Base-by-base conservation (phyloP, 2,113 vertebrate species). In the Zeus faber region DNA sequence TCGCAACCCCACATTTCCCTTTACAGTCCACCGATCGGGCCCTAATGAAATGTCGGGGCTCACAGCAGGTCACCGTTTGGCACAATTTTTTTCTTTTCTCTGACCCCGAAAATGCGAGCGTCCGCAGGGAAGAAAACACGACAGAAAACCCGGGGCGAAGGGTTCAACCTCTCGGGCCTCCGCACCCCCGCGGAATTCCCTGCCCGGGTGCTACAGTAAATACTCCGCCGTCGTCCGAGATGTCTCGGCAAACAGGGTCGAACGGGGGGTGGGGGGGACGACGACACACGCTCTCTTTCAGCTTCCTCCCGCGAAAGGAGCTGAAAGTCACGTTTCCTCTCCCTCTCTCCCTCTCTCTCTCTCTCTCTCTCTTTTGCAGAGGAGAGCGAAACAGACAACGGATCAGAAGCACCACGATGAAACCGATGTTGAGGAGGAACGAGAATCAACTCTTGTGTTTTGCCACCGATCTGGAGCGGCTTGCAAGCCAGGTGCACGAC, bases 151-250 rank as follows among this genome's bases (percentile, higher is more conserved):
- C n/a, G n/a, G n/a, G n/a, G n/a, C n/a, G 62, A 41, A 56, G 18
- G 54, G 65, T 58, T 84, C 78, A 82, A 80, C 75, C 71, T 80
- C 79, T 89, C 87, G 76, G 63, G 79, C n/a, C n/a, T n/a, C 65
- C 62, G 81, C 82, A 88, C 77, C 84, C 77, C 84, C 88, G 88
- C 77, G 89, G 86, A 91, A 88, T 89, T 93, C 88, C 68, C 88
- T 77, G 87, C 86, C 77, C 88, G 88, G 85, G 88, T 90, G 91
- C 87, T 89, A 89, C 85, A 87, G 90, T 87, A 93, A 94, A 95
- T 78, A 91, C 80, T 68, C 63, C 85, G 72, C 78, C 74, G 62
- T 84, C 76, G 66, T 82, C 80, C 62, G 68, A 82, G 81, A 79
- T 62, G 78, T 85, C 79, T 84, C 65, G 7, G 74, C 74, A 87